Percentiles rank a stretch among this genome's conserved stretches.
These are phyloP conservation scores for Pandemis cinnamomeana DNA, from an alignment of 2,888 invertebrate genomes.

Conservation along the genomic window DNA sequence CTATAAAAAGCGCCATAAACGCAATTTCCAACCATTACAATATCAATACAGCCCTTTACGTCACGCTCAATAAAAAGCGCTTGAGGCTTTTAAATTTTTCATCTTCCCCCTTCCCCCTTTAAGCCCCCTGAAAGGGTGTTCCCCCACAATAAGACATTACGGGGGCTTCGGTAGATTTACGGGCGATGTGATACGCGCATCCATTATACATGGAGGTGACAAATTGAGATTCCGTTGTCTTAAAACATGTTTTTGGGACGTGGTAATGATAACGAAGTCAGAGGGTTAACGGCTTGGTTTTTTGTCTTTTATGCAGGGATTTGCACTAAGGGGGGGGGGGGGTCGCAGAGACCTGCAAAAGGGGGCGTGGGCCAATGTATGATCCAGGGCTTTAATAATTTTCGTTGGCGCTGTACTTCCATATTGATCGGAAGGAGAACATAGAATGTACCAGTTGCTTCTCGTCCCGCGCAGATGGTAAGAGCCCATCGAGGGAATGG, in stretches of 20 bases:
- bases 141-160: conserved; percentile 37
- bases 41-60: conserved; percentile 36
- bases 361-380: no score
- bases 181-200: conserved; percentile 35
- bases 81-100: conserved; percentile 70
- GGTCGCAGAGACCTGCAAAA: no score
- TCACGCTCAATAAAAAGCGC: conserved; percentile 61
- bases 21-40: not conserved
- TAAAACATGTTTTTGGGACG: conserved; percentile 19
- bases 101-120: conserved; percentile 43
- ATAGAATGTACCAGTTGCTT: no score
- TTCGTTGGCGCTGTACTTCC: no score
- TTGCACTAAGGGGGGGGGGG: no score
- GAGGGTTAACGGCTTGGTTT: not conserved
- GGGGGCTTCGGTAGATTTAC: conserved; percentile 34
- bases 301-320: not conserved
- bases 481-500: no score
- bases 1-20: not conserved
- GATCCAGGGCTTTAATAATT: no score
- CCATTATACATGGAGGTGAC: conserved; percentile 38
- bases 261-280: conserved; percentile 10
- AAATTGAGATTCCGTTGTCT: conserved; percentile 32
- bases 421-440: no score
- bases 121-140: conserved; percentile 18
- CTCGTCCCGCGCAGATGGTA: no score